Conservation (phyloP, 2,113 vertebrate species). For the Todiramphus chloris region DNA sequence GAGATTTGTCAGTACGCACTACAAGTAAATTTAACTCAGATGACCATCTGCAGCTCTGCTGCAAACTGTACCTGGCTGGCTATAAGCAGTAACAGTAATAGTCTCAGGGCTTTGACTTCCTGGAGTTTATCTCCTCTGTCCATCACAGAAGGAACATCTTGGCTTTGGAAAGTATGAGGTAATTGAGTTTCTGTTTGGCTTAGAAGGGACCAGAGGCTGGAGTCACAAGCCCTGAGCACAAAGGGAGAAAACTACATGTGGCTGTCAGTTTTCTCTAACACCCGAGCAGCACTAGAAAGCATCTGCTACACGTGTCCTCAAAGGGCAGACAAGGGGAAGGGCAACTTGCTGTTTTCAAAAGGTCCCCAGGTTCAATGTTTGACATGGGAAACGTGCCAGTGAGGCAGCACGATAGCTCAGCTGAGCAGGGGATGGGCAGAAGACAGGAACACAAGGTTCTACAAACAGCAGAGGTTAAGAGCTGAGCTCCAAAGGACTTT, state of each 20-base stretch:
- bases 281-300: background rate
- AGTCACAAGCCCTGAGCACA: background rate
- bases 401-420: accelerated
- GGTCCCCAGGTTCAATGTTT: background rate
- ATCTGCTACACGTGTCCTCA: background rate
- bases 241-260: background rate
- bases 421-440: background rate
- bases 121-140: background rate
- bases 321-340: background rate
- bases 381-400: background rate
- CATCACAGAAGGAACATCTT: background rate
- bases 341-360: background rate
- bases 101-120: background rate
- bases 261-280: background rate
- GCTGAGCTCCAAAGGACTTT: background rate
- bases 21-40: background rate
- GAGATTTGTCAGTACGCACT: background rate
- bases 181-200: background rate
- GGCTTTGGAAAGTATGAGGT: background rate
- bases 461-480: background rate
- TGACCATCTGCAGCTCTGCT: background rate
- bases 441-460: background rate
- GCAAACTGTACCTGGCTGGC: too few species aligned
- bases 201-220: background rate
- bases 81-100: background rate